Base-by-base conservation (phyloP, 2,888 invertebrate species). In the Ophion slaviceki region DNA sequence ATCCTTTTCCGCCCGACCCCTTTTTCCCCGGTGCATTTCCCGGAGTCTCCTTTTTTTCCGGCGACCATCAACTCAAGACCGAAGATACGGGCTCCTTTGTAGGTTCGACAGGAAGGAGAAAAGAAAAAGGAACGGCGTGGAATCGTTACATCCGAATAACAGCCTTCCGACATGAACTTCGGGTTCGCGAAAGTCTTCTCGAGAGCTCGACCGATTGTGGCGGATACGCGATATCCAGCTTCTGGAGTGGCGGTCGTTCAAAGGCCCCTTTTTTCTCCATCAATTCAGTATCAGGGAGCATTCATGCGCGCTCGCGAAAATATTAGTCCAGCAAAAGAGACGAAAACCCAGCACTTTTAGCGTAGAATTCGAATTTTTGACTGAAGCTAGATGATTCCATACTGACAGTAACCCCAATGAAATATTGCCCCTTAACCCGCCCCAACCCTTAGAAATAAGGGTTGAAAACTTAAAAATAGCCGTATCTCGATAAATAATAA, bases 131-230 rank as follows among this genome's bases (percentile, higher is more conserved):
- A 76, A 62, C 66, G n/a, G n/a, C 75, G 59, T 5, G 28, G 67
- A 67, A 47, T 75, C 57, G 59, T 71, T 79, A 59, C 61, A 68
- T 71, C 77, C 80, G 80, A 86, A 76, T 82, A 68, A 80, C 82
- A 80, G 77, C 72, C 59, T 79, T 59, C 47, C 59, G 53, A 59
- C 47, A 40, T 47, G 53, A 74, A 66, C 76, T 71, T 78, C n/a
- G 62, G 17, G 72, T 66, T 36, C 66, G 70, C 45, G 36, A 71
- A 36, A 59, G 74, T 75, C 40, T 17, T 66, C 66, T 75, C 28
- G 78, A 74, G 59, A 59, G 70, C 76, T 36, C 36, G 20, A 2
- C 10, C 79, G 53, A 57, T 75, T 70, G 32, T 64, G 71, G 4
- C 53, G 66, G 67, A 61, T 76, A 71, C 71, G 14, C 61, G 70